phyloP scores from a whole-genome alignment of 2,113 vertebrate genomes.

The Sebastes fasciatus region DNA sequence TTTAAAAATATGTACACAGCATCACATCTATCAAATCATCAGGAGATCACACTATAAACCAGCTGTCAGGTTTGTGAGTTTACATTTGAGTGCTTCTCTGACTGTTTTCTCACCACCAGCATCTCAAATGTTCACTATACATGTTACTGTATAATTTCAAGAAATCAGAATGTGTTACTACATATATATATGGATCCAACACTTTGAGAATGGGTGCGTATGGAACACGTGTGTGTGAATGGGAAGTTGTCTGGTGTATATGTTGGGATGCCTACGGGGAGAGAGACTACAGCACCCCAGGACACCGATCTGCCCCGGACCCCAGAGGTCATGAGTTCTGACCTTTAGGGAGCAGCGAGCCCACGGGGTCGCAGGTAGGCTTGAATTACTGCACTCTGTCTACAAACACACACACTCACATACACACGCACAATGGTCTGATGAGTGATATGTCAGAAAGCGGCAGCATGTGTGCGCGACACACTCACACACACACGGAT shows the following conservation, averaged over 20 bases:
- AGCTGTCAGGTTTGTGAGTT: not conserved
- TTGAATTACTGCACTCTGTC: slow-evolving; percentile 54
- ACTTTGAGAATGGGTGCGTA: not conserved
- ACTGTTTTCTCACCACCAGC: not conserved
- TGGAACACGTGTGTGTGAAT: not conserved
- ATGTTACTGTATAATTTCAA: not conserved
- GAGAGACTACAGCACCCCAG: slow-evolving; percentile 77
- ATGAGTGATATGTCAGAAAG: slow-evolving; percentile 65
- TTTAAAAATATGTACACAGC: not conserved
- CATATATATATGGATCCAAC: not conserved
- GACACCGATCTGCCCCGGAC: slow-evolving; percentile 86
- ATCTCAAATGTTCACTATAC: not conserved
- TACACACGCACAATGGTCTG: slow-evolving; percentile 48
- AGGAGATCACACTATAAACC: not conserved
- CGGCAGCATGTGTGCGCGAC: slow-evolving; percentile 33
- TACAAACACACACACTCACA: slow-evolving; percentile 42
- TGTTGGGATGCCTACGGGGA: slow-evolving; percentile 9
- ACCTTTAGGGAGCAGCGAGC: slow-evolving; percentile 79
- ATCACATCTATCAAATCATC: not conserved
- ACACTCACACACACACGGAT: slow-evolving; percentile 50
- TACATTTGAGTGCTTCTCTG: not conserved
- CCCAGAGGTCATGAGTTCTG: slow-evolving; percentile 86
- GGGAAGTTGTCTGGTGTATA: not conserved
- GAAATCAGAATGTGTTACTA: not conserved
- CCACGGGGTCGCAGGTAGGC: slow-evolving; percentile 74